Base-by-base conservation (phyloP, 1,140 invertebrate genomes). In the Drosophila arizonae region DNA sequence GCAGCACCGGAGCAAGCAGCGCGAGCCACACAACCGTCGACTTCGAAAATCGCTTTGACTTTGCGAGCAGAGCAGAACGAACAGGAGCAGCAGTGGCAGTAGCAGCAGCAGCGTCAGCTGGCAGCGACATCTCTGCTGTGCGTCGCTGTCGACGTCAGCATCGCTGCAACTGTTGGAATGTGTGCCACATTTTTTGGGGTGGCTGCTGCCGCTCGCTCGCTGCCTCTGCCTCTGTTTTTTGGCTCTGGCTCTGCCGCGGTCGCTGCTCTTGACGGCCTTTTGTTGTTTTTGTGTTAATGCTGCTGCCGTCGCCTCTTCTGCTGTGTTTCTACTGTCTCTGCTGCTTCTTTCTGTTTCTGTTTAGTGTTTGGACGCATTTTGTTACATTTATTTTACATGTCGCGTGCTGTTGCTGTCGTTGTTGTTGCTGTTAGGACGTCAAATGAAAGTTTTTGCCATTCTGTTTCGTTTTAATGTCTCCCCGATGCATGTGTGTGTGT, bases 21-120 rank as follows among this genome's bases (percentile, higher is more conserved):
- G 72, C 72, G 71, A 71, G 67, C 69, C 64, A 79, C 71, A 90
- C 88, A 90, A 90, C 88, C 88, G 88, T 90, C 84, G 80, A 88
- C 88, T 79, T 90, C 84, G 88, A 90, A 88, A 85, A 77, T 90
- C 88, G 88, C 90, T 90, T 84, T 89, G 81, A 88, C 76, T 86
- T 85, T 89, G 79, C 75, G 52, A 64, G 60, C 76, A 75, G 48
- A 64, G 30, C 52, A 21, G 57, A 39, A 55, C 41, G 39, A 67
- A 46, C 36, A 62, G 43, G 72, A 81, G 70, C 67, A 71, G 73
- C 65, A 43, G 65, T 33, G 50, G 62, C 36, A 17, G 36, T 24
- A 63, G 39, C 36, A 21, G 30, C 50, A 30, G 75, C 61, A 41
- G 50, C 56, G 65, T 33, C 58, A 60, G 41, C 52, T 43, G 58